phyloP scores from a whole-genome alignment of 1,140 invertebrate genomes.

The Drosophila repletoides region DNA sequence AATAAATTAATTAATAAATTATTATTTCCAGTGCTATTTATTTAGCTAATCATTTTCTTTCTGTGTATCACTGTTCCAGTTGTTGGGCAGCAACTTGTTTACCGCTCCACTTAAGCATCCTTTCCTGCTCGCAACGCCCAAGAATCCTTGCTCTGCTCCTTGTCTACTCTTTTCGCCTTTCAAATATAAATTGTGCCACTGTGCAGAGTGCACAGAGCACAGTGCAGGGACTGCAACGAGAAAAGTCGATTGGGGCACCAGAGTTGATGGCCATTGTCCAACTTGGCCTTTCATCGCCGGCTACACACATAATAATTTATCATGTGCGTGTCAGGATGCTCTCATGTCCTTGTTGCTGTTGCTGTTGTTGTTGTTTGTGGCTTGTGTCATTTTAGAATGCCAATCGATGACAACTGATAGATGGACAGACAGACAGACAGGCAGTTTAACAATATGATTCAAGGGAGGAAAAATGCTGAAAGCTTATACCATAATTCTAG shows the following conservation, averaged over 20 bases:
- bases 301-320: conserved; percentile 68
- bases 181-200: conserved; percentile 58
- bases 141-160: neutral
- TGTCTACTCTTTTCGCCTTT: conserved; percentile 28
- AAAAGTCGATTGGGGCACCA: neutral
- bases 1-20: no score
- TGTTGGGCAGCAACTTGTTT: conserved; percentile 63
- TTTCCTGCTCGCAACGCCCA: conserved; percentile 30
- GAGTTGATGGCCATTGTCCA: neutral
- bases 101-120: conserved; percentile 70
- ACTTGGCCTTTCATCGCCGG: conserved; percentile 50
- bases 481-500: neutral
- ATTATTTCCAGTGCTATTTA: no score
- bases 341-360: neutral
- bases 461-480: neutral
- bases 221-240: neutral
- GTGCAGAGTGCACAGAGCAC: conserved; percentile 49
- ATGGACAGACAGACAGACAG: neutral
- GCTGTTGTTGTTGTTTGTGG: conserved; percentile 18
- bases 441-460: no score
- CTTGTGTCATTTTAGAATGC: conserved; percentile 39
- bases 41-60: no score
- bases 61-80: no score
- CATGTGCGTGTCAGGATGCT: conserved; percentile 54
- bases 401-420: conserved; percentile 49